A percentile compares a stretch with the other conserved stretches of the same genome.
phyloP scores from a whole-genome alignment of 2,797 vertebrate genomes.

The Enteromius unitaeniatus region DNA sequence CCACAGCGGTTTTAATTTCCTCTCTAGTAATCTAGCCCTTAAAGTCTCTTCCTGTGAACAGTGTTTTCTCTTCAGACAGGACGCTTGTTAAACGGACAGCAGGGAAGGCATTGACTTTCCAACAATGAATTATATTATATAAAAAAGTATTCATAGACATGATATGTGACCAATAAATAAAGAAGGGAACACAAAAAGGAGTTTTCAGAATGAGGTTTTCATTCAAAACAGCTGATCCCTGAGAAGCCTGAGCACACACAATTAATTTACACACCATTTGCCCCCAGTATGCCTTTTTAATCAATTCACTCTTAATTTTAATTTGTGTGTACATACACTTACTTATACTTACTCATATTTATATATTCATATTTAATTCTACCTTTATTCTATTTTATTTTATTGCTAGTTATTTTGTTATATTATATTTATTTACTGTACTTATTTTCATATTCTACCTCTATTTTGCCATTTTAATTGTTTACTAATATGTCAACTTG shows the following conservation, averaged over 20 bases:
- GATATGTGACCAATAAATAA: neutral
- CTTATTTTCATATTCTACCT: too few relatives aligned
- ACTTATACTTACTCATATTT: too few relatives aligned
- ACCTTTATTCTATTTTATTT: too few relatives aligned
- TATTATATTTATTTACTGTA: too few relatives aligned
- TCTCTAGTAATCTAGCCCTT: neutral
- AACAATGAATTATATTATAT: neutral
- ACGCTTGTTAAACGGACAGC: neutral
- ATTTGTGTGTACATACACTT: too few relatives aligned
- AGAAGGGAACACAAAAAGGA: neutral
- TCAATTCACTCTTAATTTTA: too few relatives aligned
- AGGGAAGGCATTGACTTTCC: neutral
- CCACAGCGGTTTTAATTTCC: neutral
- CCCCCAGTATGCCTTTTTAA: too few relatives aligned
- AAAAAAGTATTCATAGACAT: neutral
- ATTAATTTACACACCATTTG: too few relatives aligned
- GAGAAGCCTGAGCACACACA: neutral
- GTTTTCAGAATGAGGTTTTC: neutral
- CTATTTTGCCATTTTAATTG: too few relatives aligned
- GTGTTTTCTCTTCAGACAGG: neutral
- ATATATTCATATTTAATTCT: too few relatives aligned
- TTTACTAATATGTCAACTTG: too few relatives aligned
- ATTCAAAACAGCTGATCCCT: neutral
- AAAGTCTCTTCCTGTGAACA: neutral
- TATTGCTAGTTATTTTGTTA: too few relatives aligned